A percentile compares a stretch with the other conserved stretches of the same genome.
Evolutionary conservation across 1,140 invertebrate species (phyloP).

Genomic region (Helicoverpa zea): DNA sequence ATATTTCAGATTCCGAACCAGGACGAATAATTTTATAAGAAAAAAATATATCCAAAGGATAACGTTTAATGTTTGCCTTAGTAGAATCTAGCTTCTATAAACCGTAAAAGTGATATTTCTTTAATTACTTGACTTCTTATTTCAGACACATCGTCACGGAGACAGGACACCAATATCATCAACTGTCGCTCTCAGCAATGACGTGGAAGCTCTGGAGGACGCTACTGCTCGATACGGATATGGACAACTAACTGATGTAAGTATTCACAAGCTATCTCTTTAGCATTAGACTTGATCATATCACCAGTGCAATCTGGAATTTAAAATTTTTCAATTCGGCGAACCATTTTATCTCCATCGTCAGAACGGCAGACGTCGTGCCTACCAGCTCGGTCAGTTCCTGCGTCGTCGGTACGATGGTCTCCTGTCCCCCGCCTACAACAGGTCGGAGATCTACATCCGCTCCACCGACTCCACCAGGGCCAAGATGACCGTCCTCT

Average conservation of each 20-base stretch:
- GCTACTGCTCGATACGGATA: conserved; percentile 47
- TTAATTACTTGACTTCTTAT: neutral
- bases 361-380: conserved; percentile 53
- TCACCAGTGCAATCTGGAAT: too few relatives aligned
- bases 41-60: too few relatives aligned
- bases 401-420: conserved; percentile 51
- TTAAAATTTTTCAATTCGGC: neutral
- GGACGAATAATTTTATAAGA: too few relatives aligned
- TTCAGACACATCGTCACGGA: conserved; percentile 55
- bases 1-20: too few relatives aligned
- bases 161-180: conserved; percentile 52
- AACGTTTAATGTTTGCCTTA: too few relatives aligned
- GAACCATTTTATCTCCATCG: neutral
- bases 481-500: conserved; percentile 58
- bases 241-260: conserved; percentile 58
- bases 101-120: too few relatives aligned
- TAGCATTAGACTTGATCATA: too few relatives aligned
- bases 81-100: too few relatives aligned
- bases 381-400: conserved; percentile 53
- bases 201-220: conserved; percentile 27
- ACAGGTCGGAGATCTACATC: conserved; percentile 58
- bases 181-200: neutral
- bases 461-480: conserved; percentile 59
- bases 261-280: neutral
- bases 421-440: conserved; percentile 54